Percentiles rank a stretch among this genome's conserved stretches.
Conservation (phyloP, 2,888 invertebrate genomes). For the Prenolepis imparis region DNA sequence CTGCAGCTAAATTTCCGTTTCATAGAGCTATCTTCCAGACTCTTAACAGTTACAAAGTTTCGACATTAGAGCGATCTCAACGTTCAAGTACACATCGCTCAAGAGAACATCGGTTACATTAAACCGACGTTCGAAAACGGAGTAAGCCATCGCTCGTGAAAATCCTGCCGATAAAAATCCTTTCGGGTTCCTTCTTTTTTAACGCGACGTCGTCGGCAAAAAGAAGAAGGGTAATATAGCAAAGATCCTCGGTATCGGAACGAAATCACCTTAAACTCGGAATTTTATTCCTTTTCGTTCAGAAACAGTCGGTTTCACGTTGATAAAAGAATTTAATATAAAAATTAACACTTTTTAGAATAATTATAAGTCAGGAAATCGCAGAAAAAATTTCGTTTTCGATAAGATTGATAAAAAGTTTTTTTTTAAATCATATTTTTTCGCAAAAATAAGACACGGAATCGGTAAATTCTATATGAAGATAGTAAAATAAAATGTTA, state of each 20-base stretch:
- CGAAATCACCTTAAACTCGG: not conserved
- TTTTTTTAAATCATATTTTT: not conserved
- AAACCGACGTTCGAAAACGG: slow-evolving; percentile 3
- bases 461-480: not conserved
- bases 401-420: not conserved
- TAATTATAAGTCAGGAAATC: not conserved
- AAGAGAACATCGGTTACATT: slow-evolving; percentile 14
- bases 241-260: not conserved
- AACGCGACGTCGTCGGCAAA: not conserved
- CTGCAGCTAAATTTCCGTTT: not conserved
- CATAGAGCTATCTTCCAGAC: not conserved
- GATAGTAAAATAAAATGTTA: slow-evolving; percentile 35
- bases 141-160: slow-evolving; percentile 29
- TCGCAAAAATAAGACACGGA: not conserved
- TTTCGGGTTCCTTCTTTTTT: slow-evolving; percentile 7
- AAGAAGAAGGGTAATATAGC: not conserved
- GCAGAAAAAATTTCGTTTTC: not conserved
- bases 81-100: slow-evolving; percentile 27
- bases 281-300: not conserved
- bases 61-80: not conserved
- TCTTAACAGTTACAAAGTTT: slow-evolving; percentile 38
- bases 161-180: slow-evolving; percentile 44
- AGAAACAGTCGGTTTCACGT: not conserved
- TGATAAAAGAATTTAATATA: not conserved
- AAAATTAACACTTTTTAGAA: not conserved